Evolutionary conservation across 2,113 vertebrate genomes (phyloP).

Genomic region (Dendrocopos noguchii): DNA sequence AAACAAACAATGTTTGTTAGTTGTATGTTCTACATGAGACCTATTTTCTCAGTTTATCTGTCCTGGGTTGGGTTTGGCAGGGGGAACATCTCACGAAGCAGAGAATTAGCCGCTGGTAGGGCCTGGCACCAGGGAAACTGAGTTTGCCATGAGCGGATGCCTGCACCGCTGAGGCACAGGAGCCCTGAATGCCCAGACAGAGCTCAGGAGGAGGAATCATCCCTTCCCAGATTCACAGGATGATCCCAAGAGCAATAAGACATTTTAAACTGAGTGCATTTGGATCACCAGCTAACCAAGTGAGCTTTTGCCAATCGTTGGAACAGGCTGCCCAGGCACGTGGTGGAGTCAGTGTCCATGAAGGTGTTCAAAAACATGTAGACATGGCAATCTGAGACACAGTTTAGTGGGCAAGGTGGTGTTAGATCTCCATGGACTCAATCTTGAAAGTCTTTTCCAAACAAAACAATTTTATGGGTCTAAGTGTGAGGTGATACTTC

Average conservation of each 20-base stretch:
- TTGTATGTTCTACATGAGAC: slow-evolving; percentile 21
- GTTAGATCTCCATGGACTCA: no score
- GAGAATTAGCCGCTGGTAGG: not conserved
- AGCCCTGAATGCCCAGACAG: fast-evolving
- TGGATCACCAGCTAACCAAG: not conserved
- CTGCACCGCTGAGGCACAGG: fast-evolving
- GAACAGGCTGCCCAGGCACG: no score
- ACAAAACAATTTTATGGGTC: no score
- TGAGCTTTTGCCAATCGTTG: no score
- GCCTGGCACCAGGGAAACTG: not conserved
- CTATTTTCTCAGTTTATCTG: slow-evolving; percentile 43
- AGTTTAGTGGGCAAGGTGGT: no score
- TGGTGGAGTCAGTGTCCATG: no score
- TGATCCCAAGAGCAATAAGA: not conserved
- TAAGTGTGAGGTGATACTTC: not conserved
- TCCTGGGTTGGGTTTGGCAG: not conserved
- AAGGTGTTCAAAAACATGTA: no score
- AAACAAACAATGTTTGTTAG: slow-evolving; percentile 52
- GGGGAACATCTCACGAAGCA: not conserved
- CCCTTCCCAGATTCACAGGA: not conserved
- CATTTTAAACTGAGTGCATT: fast-evolving
- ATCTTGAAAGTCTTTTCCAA: no score
- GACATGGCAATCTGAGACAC: no score
- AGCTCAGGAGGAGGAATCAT: not conserved
- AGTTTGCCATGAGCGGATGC: not conserved